Evolutionary conservation across 2,797 vertebrate genomes (phyloP), one percentile per base, ranked within the genome.

Genomic region (Sebastes reedi): DNA sequence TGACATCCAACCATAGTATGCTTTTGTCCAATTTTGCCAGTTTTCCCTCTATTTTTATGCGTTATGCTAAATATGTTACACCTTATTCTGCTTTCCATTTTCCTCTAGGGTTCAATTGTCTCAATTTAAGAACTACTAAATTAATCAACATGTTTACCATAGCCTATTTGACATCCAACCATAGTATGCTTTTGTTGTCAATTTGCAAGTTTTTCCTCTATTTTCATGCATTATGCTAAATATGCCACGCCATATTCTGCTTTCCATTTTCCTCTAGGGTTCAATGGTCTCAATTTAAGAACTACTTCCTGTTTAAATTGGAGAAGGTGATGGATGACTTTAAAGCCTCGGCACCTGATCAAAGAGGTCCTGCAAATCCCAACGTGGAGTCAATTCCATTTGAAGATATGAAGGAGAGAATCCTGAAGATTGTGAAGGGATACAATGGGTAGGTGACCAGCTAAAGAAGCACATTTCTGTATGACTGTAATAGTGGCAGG

Each of bases 291-390:
- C 98, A 99, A 85, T 99, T 99, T 91, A 99, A 99, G 95, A 96
- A 96, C 90, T 99, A 99, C 95, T 99, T 99, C 93, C 95, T 99
- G 91, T 99, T 98, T 94, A 99, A 99, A 95, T 94, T 99, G 96
- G 98, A 99, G 95, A 98, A 97, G 91, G 99, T 99, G 79, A 99
- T 99, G 98, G 99, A 99, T 93, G 98, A 99, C 91, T 99, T 99
- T 79, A 96, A 93, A 96, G 96, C 97, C 62, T 97, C 98, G 22
- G 97, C 97, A 79, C 98, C 98, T 68, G 98, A 99, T 79, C 98
- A 98, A 86, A 95, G 98, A 94, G 97, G 97, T 66, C 96, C 96
- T 20, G 96, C 97, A 18, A 99, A 99, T 89, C 97, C 98, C 39
- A 99, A 99, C 0, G 97, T 99, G 83, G 99, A 99, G 92, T 99